Conservation (phyloP, 2,113 vertebrate genomes). For the Oryzias woworae region DNA sequence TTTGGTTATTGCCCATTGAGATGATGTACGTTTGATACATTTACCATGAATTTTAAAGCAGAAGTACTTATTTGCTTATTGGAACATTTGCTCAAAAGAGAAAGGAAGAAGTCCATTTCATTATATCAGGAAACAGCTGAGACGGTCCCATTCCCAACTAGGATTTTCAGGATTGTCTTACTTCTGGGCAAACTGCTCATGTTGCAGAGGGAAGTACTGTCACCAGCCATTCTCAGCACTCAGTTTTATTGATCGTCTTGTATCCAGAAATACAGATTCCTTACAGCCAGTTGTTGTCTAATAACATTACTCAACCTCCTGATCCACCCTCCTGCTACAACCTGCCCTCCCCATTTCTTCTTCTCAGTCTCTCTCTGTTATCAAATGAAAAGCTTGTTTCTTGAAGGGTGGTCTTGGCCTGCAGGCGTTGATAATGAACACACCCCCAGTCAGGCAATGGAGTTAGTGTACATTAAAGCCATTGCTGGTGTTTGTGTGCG, state of each 20-base stretch:
- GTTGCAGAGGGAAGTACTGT: constrained; percentile 43
- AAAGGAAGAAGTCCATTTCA: background rate
- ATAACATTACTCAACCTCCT: constrained; percentile 51
- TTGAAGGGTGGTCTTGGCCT: constrained; percentile 41
- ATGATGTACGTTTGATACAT: background rate
- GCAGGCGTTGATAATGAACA: constrained; percentile 25
- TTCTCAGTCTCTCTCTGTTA: constrained; percentile 45
- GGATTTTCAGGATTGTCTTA: constrained; percentile 54
- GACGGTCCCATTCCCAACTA: constrained; percentile 23
- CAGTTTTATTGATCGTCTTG: constrained; percentile 55
- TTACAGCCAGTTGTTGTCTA: constrained; percentile 52
- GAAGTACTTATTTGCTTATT: too few relatives aligned
- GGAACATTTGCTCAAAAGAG: background rate
- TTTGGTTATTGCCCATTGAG: background rate
- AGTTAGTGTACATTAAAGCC: background rate
- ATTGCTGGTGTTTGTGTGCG: constrained; percentile 7
- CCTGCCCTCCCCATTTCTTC: constrained; percentile 25
- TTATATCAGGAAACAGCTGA: constrained; percentile 3
- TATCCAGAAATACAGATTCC: constrained; percentile 59
- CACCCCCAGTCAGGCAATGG: constrained; percentile 22
- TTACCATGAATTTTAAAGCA: too few relatives aligned
- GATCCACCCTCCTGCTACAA: constrained; percentile 2
- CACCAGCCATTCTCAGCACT: constrained; percentile 38
- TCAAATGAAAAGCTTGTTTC: constrained; percentile 64
- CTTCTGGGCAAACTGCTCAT: constrained; percentile 40